Conservation (phyloP, 2,113 vertebrate genomes). For the Tretioscincus oriximinensis region DNA sequence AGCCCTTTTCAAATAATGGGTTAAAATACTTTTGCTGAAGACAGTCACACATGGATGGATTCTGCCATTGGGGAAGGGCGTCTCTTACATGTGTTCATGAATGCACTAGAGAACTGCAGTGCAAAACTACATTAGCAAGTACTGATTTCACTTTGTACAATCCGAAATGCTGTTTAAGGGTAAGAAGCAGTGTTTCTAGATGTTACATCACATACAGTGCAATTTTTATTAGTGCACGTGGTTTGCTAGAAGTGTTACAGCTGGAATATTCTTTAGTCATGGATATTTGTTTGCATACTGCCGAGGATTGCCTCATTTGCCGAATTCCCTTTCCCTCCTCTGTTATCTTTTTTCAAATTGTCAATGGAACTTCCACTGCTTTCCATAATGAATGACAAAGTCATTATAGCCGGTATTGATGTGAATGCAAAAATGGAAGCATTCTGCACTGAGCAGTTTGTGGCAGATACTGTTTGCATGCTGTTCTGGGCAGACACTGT, state of each 20-base stretch:
- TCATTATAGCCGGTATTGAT: no score
- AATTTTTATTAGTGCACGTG: constrained; percentile 58
- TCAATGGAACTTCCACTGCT: background rate
- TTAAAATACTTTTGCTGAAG: constrained; percentile 62
- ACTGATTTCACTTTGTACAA: constrained; percentile 31
- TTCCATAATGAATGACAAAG: background rate
- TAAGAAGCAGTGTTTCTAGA: constrained; percentile 36
- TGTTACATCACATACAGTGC: constrained; percentile 65
- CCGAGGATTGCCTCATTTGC: background rate
- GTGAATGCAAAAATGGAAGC: background rate
- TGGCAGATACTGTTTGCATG: background rate
- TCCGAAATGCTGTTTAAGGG: constrained; percentile 21
- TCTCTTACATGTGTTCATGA: background rate
- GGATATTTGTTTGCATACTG: constrained; percentile 13
- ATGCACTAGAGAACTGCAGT: constrained; percentile 20
- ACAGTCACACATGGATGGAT: constrained; percentile 40
- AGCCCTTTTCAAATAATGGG: constrained; percentile 63
- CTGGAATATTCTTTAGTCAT: constrained; percentile 42
- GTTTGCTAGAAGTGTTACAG: constrained; percentile 51
- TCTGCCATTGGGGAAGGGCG: constrained; percentile 13
- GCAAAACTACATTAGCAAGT: constrained; percentile 18
- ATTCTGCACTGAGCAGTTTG: background rate
- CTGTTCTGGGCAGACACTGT: no score
- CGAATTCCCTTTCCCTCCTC: background rate
- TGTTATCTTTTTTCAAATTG: background rate